Base-by-base conservation (phyloP, 2,113 vertebrate species). In the Amblyopsis rosae region DNA sequence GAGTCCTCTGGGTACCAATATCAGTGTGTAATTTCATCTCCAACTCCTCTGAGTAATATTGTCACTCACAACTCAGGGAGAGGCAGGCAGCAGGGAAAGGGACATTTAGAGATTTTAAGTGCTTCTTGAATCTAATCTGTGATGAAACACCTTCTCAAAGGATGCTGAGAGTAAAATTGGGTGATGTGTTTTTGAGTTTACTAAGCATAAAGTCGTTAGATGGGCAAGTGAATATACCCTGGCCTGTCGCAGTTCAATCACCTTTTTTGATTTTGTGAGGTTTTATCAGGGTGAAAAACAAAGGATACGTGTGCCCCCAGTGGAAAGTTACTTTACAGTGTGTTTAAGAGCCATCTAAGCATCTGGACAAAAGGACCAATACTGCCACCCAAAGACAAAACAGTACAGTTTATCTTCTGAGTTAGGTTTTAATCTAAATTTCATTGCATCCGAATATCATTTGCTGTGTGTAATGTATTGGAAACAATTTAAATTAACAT, bases 371-470 rank as follows among this genome's bases (percentile, higher is more conserved):
- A 57, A 80, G 77, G 72, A 69, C 11, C 69, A 87, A 87, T 56
- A 85, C 86, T 85, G 88, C 87, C 88, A 87, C 75, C 91, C 85
- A 59, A 56, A 82, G 80, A 76, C 61, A 50, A 55, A 1, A 46
- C 11, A 41, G 33, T 55, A 11, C 3, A 45, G 9, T 60, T 11
- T 50, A 35, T 59, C 49, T 10, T 53, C 35, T 32, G 60, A 48
- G 13, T 16, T 11, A 16, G 13, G 56, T 59, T 19, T 7, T n/a
- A 55, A 62, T 48, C 72, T 49, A 67, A 56, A 51, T 69, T 80
- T 75, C 78, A 82, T 64, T 81, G 59, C 69, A 56, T 59, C 53
- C 60, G 53, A 49, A 16, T 19, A 17, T 15, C 59, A 88, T 87
- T 85, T 84, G 67, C 76, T 72, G 71, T 81, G 84, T 75, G 73